Evolutionary conservation across 2,888 invertebrate genomes (phyloP).

Genomic region (Teleogryllus oceanicus): DNA sequence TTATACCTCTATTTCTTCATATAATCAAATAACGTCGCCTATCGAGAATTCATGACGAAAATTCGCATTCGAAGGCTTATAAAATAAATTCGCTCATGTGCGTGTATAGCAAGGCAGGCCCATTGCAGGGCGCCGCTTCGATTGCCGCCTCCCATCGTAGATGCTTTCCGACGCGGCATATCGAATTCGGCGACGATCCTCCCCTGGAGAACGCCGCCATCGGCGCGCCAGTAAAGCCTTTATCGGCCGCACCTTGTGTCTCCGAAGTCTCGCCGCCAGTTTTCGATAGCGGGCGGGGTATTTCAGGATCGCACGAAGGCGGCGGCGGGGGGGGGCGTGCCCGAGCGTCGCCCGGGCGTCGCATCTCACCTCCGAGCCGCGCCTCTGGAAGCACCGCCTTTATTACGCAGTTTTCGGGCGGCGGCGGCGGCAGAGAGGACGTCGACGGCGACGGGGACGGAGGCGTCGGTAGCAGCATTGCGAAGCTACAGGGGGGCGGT

Average conservation of each 20-base stretch:
- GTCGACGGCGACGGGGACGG: too few relatives aligned
- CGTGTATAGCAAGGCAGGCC: too few relatives aligned
- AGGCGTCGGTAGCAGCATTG: too few relatives aligned
- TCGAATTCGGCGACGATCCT: not conserved
- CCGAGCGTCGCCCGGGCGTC: not conserved
- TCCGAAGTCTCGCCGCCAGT: not conserved
- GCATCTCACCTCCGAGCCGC: not conserved
- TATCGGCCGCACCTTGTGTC: slow-evolving; percentile 8
- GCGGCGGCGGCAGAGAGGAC: too few relatives aligned
- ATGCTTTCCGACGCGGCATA: not conserved
- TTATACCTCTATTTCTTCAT: too few relatives aligned
- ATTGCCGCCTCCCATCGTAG: not conserved
- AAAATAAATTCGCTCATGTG: too few relatives aligned
- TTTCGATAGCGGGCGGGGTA: not conserved
- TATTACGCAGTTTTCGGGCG: not conserved
- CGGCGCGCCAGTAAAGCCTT: not conserved
- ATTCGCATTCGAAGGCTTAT: too few relatives aligned
- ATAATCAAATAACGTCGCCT: too few relatives aligned
- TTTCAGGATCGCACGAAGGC: too few relatives aligned
- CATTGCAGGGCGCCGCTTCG: too few relatives aligned
- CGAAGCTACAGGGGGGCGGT: not conserved
- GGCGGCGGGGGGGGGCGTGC: too few relatives aligned
- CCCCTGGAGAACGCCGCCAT: not conserved
- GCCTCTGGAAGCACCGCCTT: slow-evolving; percentile 6
- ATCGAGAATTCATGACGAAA: too few relatives aligned